Evolutionary conservation across 2,888 invertebrate genomes (phyloP).

Genomic region (Flexamia atlantica): DNA sequence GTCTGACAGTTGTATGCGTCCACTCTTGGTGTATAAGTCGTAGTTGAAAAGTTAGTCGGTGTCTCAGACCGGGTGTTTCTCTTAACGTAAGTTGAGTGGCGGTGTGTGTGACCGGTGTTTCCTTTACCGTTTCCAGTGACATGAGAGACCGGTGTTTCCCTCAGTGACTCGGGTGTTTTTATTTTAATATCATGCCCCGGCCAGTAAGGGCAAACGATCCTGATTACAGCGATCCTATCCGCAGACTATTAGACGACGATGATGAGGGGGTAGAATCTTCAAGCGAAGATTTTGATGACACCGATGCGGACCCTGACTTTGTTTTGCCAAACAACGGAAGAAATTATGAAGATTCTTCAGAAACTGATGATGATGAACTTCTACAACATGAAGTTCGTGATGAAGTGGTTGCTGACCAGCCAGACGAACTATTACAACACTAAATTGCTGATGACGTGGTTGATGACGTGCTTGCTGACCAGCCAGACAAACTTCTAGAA

Average conservation of each 20-base stretch:
- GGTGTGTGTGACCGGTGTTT: background rate
- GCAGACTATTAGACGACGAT: background rate
- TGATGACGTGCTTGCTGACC: too few relatives aligned
- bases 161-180: background rate
- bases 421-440: too few relatives aligned
- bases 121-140: background rate
- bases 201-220: background rate
- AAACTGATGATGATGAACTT: background rate
- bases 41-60: background rate
- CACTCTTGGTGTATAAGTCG: background rate
- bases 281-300: background rate
- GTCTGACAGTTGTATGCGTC: background rate
- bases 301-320: background rate
- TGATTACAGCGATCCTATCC: conserved; percentile 16
- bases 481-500: background rate
- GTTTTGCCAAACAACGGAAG: background rate
- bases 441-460: too few relatives aligned
- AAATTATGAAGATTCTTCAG: background rate
- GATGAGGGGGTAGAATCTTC: background rate
- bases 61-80: conserved; percentile 24
- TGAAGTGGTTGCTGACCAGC: too few relatives aligned
- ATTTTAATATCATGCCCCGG: background rate
- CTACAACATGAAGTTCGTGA: too few relatives aligned
- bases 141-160: background rate
- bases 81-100: background rate